Evolutionary conservation across 1,140 invertebrate species (phyloP).

Genomic region (Bombus pascuorum): DNA sequence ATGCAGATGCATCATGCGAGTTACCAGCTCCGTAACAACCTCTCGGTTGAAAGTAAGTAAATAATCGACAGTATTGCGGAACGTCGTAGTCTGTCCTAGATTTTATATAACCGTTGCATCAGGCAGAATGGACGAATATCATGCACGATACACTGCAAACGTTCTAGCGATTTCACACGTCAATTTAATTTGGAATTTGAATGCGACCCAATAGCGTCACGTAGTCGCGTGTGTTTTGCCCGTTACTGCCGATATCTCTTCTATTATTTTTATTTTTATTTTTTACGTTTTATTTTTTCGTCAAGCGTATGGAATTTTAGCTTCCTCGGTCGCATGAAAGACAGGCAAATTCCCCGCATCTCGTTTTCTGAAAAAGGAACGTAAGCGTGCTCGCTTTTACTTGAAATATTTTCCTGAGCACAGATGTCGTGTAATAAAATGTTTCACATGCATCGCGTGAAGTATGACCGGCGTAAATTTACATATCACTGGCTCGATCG

Average conservation of each 20-base stretch:
- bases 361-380: neutral
- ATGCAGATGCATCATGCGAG: neutral
- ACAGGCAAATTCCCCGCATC: neutral
- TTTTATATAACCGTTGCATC: slow-evolving; percentile 36
- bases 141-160: neutral
- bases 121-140: neutral
- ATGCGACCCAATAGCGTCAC: neutral
- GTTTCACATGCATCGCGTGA: slow-evolving; percentile 21
- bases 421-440: slow-evolving; percentile 29
- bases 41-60: slow-evolving; percentile 43
- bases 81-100: slow-evolving; percentile 21
- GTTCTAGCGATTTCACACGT: slow-evolving; percentile 11
- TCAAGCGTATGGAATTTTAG: neutral
- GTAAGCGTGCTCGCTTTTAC: neutral
- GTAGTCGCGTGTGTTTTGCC: neutral
- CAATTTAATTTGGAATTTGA: slow-evolving; percentile 1
- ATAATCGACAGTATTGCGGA: slow-evolving; percentile 43
- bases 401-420: slow-evolving; percentile 15
- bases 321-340: too few species aligned
- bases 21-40: neutral
- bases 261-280: too few species aligned
- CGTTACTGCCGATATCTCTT: too few species aligned
- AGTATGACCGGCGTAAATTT: slow-evolving; percentile 25
- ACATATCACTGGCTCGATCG: slow-evolving; percentile 39
- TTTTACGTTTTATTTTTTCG: too few species aligned